Evolutionary conservation across 2,888 invertebrate genomes (phyloP).

Genomic region (Tinea semifulvella): DNA sequence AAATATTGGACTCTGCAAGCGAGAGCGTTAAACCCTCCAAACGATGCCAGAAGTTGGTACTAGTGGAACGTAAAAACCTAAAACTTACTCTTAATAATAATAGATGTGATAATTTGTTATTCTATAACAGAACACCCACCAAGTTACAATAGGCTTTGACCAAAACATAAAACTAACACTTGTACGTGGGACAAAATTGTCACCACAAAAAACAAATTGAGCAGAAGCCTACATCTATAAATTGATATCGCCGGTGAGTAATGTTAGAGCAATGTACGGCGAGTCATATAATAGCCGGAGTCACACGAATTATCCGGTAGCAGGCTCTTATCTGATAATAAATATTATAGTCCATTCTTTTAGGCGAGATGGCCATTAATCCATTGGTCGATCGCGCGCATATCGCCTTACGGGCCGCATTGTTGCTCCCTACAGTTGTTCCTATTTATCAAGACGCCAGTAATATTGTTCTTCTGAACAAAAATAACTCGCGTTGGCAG

Average conservation of each 20-base stretch:
- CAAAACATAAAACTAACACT: constrained; percentile 6
- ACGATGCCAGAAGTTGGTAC: too few relatives aligned
- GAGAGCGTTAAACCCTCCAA: too few relatives aligned
- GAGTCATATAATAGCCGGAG: constrained; percentile 50
- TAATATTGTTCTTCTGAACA: constrained; percentile 53
- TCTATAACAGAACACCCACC: constrained; percentile 7
- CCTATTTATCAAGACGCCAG: constrained; percentile 62
- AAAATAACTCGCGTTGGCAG: constrained; percentile 33
- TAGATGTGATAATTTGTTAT: too few relatives aligned
- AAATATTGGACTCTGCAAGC: too few relatives aligned
- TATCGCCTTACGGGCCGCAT: constrained; percentile 61
- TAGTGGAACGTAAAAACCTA: too few relatives aligned
- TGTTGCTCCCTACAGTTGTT: constrained; percentile 58
- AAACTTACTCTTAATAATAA: too few relatives aligned
- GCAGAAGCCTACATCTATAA: constrained; percentile 38
- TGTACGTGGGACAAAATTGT: constrained; percentile 7
- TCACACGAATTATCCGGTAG: constrained; percentile 64
- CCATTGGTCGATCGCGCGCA: constrained; percentile 57
- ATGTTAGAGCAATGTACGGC: constrained; percentile 51
- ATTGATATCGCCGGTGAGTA: constrained; percentile 57
- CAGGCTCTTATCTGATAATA: constrained; percentile 62
- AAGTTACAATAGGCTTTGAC: neutral
- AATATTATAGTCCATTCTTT: constrained; percentile 66
- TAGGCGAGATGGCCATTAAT: constrained; percentile 64
- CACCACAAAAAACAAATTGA: constrained; percentile 18